phyloP scores from a whole-genome alignment of 2,888 invertebrate genomes.

The Tanypteryx hageni region DNA sequence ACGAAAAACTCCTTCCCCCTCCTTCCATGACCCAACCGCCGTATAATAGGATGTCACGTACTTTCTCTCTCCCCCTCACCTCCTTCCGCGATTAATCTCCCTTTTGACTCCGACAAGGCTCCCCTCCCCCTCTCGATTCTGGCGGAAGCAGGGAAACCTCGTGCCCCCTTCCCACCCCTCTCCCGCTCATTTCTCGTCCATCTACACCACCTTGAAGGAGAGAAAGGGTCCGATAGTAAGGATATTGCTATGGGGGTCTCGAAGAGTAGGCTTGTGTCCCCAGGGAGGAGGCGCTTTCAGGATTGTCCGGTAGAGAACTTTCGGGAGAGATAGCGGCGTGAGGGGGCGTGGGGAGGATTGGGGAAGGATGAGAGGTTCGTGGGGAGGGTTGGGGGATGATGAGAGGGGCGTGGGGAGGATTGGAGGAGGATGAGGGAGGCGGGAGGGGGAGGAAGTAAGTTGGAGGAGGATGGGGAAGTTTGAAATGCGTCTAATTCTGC shows the following conservation, averaged over 20 bases:
- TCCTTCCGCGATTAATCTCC: background rate
- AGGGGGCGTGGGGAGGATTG: slow-evolving; percentile 20
- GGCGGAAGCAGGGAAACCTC: background rate
- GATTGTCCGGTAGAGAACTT: slow-evolving; percentile 35
- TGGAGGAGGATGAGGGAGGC: slow-evolving; percentile 37
- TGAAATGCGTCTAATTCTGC: background rate
- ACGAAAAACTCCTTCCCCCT: too few relatives aligned
- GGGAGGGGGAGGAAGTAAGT: slow-evolving; percentile 65
- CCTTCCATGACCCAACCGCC: too few relatives aligned
- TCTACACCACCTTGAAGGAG: background rate
- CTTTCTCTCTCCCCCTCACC: slow-evolving; percentile 33
- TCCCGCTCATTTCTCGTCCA: slow-evolving; percentile 33
- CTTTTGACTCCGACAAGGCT: background rate
- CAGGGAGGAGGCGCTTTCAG: background rate
- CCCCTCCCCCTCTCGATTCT: background rate
- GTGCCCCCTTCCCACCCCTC: slow-evolving; percentile 31
- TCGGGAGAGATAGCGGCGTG: slow-evolving; percentile 46
- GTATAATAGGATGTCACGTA: background rate
- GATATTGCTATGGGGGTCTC: background rate
- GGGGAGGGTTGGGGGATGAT: slow-evolving; percentile 30
- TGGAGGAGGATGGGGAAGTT: slow-evolving; percentile 57
- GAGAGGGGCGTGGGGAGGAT: slow-evolving; percentile 32
- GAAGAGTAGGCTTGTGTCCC: slow-evolving; percentile 10
- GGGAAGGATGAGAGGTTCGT: slow-evolving; percentile 49
- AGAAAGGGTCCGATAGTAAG: background rate